A percentile compares a stretch with the other conserved stretches of the same genome.
phyloP scores from a whole-genome alignment of 2,888 invertebrate species.

The Drosophila quinaria region DNA sequence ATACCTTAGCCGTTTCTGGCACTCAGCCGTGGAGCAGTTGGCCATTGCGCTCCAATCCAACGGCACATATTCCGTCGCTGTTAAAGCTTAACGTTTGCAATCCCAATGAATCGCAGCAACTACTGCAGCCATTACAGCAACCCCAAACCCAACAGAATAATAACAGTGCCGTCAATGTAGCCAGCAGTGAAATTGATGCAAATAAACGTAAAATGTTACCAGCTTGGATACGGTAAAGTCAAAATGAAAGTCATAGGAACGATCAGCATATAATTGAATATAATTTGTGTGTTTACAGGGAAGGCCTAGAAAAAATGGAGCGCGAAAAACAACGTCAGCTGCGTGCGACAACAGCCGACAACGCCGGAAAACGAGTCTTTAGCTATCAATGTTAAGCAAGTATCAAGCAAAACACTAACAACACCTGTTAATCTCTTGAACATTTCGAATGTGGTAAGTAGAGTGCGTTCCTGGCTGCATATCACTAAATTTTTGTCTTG shows the following conservation, averaged over 20 bases:
- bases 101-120: constrained; percentile 70
- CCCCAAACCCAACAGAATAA: constrained; percentile 30
- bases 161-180: constrained; percentile 12
- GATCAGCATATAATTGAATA: not conserved
- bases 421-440: constrained; percentile 77
- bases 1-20: constrained; percentile 19
- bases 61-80: constrained; percentile 82
- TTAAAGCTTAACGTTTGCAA: constrained; percentile 80
- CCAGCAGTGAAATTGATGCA: constrained; percentile 88
- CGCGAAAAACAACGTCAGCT: constrained; percentile 95
- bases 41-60: constrained; percentile 55
- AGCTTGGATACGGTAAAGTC: constrained; percentile 96
- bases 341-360: constrained; percentile 88
- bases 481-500: constrained; percentile 19
- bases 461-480: constrained; percentile 42
- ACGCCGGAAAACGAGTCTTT: constrained; percentile 31
- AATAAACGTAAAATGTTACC: constrained; percentile 95
- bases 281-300: constrained; percentile 71
- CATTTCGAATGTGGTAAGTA: constrained; percentile 72
- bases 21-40: constrained; percentile 65
- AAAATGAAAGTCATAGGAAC: too few relatives aligned
- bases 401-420: constrained; percentile 70
- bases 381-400: constrained; percentile 69
- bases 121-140: constrained; percentile 43
- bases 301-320: constrained; percentile 98